phyloP scores from a whole-genome alignment of 2,797 vertebrate genomes.

The Phoebastria nigripes region DNA sequence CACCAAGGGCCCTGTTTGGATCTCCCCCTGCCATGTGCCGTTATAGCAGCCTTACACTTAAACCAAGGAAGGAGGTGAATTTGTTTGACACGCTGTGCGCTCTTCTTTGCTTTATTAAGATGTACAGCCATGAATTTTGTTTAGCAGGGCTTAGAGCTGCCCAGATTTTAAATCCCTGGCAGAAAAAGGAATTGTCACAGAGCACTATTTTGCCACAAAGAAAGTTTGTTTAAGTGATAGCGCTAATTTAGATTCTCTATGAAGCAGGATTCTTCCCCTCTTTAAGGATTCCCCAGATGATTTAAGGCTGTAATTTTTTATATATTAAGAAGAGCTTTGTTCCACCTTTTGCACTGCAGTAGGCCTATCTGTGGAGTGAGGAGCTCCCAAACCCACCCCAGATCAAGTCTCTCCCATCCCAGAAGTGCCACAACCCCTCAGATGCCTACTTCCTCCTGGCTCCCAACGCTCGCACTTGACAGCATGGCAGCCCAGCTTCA shows the following conservation, averaged over 20 bases:
- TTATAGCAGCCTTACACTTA: conserved; percentile 27
- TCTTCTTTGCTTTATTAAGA: conserved; percentile 63
- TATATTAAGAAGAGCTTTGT: not conserved
- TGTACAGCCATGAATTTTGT: conserved; percentile 48
- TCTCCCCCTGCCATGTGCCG: not conserved
- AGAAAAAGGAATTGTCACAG: not conserved
- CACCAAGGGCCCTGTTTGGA: conserved; percentile 29
- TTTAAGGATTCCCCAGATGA: not conserved
- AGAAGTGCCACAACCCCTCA: not conserved
- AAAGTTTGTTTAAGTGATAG: not conserved
- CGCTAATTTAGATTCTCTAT: not conserved
- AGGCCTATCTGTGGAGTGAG: not conserved
- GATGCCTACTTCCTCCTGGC: not conserved
- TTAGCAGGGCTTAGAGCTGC: conserved; percentile 23
- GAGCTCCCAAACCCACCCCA: not conserved
- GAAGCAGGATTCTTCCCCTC: not conserved
- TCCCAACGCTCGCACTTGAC: not conserved
- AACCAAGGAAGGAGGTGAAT: not conserved
- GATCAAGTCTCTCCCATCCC: not conserved
- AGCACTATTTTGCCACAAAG: not conserved
- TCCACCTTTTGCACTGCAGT: not conserved
- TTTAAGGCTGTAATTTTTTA: not conserved
- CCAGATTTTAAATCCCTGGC: not conserved
- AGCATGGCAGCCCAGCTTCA: not conserved
- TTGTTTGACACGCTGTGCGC: not conserved